Evolutionary conservation across 2,113 vertebrate species (phyloP).

Genomic region (Chiloscyllium plagiosum): DNA sequence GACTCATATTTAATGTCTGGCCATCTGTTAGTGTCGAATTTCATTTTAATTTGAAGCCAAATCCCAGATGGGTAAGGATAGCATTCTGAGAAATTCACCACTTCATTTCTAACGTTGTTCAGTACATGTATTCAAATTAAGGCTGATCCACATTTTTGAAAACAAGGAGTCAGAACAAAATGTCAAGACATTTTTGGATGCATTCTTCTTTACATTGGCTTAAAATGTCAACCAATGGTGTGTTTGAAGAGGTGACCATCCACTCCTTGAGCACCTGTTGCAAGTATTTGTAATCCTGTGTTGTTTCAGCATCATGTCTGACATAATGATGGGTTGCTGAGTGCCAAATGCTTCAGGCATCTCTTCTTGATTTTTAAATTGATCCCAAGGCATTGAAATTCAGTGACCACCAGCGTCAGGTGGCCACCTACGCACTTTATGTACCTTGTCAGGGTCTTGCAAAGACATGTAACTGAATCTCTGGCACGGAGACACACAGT

Average conservation of each 20-base stretch:
- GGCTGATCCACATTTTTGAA: background rate
- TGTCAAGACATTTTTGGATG: background rate
- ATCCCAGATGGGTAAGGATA: background rate
- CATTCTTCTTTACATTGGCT: background rate
- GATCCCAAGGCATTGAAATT: no score
- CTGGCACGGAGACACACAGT: no score
- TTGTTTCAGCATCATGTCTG: background rate
- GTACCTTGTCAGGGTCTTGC: no score
- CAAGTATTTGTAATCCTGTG: background rate
- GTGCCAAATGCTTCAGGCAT: no score
- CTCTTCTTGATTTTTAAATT: no score
- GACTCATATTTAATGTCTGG: background rate
- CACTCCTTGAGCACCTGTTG: background rate
- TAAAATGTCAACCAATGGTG: background rate
- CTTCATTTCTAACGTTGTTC: background rate
- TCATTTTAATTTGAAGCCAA: background rate
- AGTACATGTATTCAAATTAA: background rate
- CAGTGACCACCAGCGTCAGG: no score
- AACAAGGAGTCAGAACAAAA: background rate
- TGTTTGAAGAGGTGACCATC: background rate
- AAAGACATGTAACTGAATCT: no score
- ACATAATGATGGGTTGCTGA: no score
- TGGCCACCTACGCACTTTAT: no score
- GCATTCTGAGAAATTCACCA: background rate
- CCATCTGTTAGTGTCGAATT: background rate